A percentile compares a stretch with the other conserved stretches of the same genome.
Evolutionary conservation across 2,113 vertebrate genomes (phyloP).

Genomic region (Corythornis cristatus): DNA sequence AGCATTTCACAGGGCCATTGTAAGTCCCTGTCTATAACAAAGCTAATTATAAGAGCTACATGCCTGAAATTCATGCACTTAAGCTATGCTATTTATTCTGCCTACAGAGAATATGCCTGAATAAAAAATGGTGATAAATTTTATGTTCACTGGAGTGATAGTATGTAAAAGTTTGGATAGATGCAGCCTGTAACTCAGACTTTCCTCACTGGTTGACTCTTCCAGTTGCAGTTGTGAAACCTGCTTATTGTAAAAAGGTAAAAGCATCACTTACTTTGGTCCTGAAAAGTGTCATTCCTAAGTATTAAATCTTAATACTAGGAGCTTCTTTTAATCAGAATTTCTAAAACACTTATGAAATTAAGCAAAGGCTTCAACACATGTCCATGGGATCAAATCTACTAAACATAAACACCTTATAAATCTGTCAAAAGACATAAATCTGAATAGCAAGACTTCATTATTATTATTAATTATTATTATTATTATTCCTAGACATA

Average conservation of each 20-base stretch:
- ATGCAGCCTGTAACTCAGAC: background rate
- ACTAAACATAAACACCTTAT: conserved; percentile 12
- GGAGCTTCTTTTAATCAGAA: conserved; percentile 53
- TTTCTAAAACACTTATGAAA: conserved; percentile 52
- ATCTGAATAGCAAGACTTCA: conserved; percentile 51
- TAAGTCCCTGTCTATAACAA: background rate
- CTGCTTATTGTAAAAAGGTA: background rate
- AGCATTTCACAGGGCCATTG: background rate
- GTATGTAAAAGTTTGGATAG: background rate
- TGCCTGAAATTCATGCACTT: background rate
- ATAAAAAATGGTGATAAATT: background rate
- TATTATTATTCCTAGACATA: conserved; percentile 14
- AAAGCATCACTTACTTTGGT: background rate
- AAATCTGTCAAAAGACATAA: conserved; percentile 66
- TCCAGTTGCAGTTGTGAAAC: background rate
- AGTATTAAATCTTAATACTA: background rate
- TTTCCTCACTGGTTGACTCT: background rate
- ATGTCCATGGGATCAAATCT: conserved; percentile 63
- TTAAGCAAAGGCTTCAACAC: conserved; percentile 63
- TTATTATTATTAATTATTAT: no score
- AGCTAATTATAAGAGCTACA: background rate
- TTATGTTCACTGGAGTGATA: background rate
- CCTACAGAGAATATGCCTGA: background rate
- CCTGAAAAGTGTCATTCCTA: background rate
- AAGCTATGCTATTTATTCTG: background rate